These are phyloP conservation scores for Sminthurinus signatus DNA, from an alignment of 1,140 invertebrate genomes.

Conservation along the genomic window DNA sequence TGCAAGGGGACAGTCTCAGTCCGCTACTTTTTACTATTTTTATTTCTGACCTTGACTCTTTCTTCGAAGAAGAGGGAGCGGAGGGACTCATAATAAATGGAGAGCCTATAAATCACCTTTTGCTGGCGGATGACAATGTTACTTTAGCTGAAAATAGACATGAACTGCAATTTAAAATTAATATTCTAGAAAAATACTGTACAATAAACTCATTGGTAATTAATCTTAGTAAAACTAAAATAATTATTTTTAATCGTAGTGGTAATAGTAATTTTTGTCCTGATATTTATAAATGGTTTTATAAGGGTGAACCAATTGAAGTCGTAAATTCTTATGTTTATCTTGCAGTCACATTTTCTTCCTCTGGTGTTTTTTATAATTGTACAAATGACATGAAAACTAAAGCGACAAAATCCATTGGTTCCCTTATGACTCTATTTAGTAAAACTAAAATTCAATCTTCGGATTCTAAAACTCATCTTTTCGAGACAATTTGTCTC, in stretches of 20 bases:
- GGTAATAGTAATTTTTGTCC: background rate
- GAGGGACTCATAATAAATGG: too few relatives aligned
- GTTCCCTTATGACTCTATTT: background rate
- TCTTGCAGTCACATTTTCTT: slow-evolving; percentile 12
- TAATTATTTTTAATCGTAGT: slow-evolving; percentile 9
- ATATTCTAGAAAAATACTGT: slow-evolving; percentile 9
- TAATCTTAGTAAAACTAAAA: slow-evolving; percentile 21
- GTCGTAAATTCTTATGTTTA: slow-evolving; percentile 10
- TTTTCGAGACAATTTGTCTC: background rate
- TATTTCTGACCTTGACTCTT: background rate
- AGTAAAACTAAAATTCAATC: background rate
- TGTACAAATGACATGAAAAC: background rate
- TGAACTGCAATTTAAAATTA: slow-evolving; percentile 21
- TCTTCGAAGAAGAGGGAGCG: too few relatives aligned
- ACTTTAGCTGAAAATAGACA: background rate
- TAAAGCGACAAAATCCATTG: background rate
- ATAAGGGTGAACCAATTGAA: background rate
- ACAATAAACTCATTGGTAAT: background rate
- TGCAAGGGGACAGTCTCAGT: slow-evolving; percentile 22
- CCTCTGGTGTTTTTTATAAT: background rate
- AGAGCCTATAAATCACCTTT: background rate
- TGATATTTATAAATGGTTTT: background rate
- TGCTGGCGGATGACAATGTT: slow-evolving; percentile 27
- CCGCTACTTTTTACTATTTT: slow-evolving; percentile 25
- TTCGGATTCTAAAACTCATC: background rate